Percentiles rank a stretch among this genome's conserved stretches.
These are phyloP conservation scores for Tetranychus piercei DNA, from an alignment of 2,888 invertebrate genomes.

Conservation along the genomic window DNA sequence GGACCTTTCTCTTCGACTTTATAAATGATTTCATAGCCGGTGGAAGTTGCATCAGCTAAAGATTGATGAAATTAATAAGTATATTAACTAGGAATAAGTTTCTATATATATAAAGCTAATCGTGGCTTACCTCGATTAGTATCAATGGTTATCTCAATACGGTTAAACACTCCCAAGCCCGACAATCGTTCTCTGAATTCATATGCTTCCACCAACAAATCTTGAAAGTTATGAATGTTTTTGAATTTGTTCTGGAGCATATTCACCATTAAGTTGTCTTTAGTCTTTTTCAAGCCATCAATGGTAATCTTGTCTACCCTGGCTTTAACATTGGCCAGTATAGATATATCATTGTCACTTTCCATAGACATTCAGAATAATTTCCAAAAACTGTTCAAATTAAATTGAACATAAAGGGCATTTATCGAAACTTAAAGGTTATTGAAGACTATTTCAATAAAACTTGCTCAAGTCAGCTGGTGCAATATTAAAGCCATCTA, in stretches of 20 bases:
- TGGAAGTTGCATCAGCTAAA: slow-evolving; percentile 35
- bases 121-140: slow-evolving; percentile 43
- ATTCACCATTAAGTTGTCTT: slow-evolving; percentile 63
- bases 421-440: no score
- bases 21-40: slow-evolving; percentile 66
- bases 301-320: slow-evolving; percentile 67
- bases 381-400: no score
- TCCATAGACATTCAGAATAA: background rate
- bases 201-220: slow-evolving; percentile 43
- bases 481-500: no score
- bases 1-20: slow-evolving; percentile 61
- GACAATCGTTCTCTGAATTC: slow-evolving; percentile 55
- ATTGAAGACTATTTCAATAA: no score
- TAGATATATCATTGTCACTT: background rate
- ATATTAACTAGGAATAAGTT: slow-evolving; percentile 34
- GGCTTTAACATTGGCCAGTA: slow-evolving; percentile 34
- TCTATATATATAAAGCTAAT: background rate
- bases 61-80: background rate
- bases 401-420: no score
- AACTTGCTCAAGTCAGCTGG: no score
- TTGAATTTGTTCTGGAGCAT: slow-evolving; percentile 61
- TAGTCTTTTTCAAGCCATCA: slow-evolving; percentile 64
- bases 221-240: slow-evolving; percentile 61
- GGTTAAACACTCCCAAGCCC: slow-evolving; percentile 69
- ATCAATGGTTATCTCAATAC: slow-evolving; percentile 67